phyloP scores from a whole-genome alignment of 2,888 invertebrate genomes.

The Ichneumoninae sp. region DNA sequence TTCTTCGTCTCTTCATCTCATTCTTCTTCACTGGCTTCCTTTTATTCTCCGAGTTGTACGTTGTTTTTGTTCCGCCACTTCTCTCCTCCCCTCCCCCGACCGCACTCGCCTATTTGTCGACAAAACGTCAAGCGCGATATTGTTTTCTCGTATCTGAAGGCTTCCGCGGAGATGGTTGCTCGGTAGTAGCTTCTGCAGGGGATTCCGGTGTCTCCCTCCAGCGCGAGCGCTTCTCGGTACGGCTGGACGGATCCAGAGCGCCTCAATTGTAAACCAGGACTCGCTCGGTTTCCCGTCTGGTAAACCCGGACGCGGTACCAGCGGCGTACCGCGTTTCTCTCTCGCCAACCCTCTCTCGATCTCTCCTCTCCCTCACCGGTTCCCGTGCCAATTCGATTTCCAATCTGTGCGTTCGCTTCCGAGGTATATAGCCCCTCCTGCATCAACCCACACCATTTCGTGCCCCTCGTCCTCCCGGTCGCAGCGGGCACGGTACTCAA shows the following conservation, averaged over 20 bases:
- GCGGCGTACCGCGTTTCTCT: conserved; percentile 34
- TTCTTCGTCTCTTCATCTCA: neutral
- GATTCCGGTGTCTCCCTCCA: conserved; percentile 34
- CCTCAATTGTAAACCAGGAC: conserved; percentile 67
- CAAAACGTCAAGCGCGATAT: conserved; percentile 59
- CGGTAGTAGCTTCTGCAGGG: conserved; percentile 34
- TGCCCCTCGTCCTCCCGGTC: conserved; percentile 47
- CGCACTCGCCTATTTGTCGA: conserved; percentile 55
- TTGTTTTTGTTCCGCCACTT: conserved; percentile 54
- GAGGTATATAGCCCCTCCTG: conserved; percentile 49
- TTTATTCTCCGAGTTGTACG: conserved; percentile 21
- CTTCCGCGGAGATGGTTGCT: conserved; percentile 20
- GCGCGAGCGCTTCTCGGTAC: conserved; percentile 50
- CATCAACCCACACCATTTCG: conserved; percentile 49
- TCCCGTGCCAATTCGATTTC: conserved; percentile 68
- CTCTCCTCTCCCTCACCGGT: conserved; percentile 32
- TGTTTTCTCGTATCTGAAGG: conserved; percentile 60
- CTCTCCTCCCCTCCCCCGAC: conserved; percentile 10
- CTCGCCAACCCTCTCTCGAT: conserved; percentile 1
- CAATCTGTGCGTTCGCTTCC: conserved; percentile 65
- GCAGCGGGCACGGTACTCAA: conserved; percentile 60
- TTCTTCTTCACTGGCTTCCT: conserved; percentile 14
- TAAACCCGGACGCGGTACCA: conserved; percentile 57
- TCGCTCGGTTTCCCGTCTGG: conserved; percentile 67
- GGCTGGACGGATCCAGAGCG: conserved; percentile 64